These are phyloP conservation scores for Ferdinandea cuprea DNA, from an alignment of 2,888 invertebrate genomes.

Conservation along the genomic window DNA sequence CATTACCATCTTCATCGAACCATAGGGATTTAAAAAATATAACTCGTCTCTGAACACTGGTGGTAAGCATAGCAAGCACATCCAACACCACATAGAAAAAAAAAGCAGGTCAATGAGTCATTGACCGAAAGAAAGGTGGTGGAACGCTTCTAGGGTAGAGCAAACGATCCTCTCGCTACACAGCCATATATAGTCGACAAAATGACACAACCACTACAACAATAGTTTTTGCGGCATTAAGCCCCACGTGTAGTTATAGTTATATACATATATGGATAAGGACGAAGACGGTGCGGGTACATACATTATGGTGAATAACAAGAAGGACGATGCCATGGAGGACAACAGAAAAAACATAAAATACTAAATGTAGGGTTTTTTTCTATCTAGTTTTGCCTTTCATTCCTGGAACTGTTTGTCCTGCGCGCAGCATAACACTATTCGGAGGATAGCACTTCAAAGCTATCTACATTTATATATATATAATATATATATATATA, in stretches of 20 bases:
- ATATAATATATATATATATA: background rate
- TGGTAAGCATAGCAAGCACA: constrained; percentile 44
- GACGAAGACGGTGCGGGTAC: constrained; percentile 21
- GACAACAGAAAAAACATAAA: constrained; percentile 36
- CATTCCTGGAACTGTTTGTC: constrained; percentile 45
- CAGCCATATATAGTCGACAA: constrained; percentile 1
- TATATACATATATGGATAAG: constrained; percentile 42
- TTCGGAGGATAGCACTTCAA: constrained; percentile 18
- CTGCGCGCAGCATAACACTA: constrained; percentile 54
- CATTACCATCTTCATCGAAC: constrained; percentile 70
- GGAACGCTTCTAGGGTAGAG: constrained; percentile 20
- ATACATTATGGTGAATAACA: constrained; percentile 7
- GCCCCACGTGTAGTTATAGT: constrained; percentile 6
- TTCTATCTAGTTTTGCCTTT: background rate
- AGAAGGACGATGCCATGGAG: constrained; percentile 54
- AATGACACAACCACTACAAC: constrained; percentile 46
- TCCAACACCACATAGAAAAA: constrained; percentile 22
- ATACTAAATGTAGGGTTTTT: constrained; percentile 33
- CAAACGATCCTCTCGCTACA: constrained; percentile 2
- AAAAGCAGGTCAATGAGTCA: constrained; percentile 72
- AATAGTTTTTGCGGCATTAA: constrained; percentile 25
- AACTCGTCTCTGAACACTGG: constrained; percentile 47
- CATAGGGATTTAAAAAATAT: constrained; percentile 43
- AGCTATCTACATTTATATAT: no score
- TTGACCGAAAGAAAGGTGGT: constrained; percentile 72